Conservation (phyloP, 2,888 invertebrate genomes). For the Elegia similella region DNA sequence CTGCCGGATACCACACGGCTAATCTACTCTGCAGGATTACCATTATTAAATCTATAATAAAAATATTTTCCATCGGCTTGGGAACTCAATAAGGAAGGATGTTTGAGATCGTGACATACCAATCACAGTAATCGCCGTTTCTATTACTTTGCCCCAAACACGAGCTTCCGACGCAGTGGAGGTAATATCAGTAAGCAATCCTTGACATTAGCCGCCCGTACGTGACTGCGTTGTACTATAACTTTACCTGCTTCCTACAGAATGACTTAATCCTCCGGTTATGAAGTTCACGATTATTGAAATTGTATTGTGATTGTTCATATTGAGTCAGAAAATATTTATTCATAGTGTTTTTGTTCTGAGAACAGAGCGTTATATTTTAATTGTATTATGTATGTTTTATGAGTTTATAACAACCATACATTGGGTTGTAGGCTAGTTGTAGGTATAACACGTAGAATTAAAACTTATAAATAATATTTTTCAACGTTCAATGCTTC, state of each 20-base stretch:
- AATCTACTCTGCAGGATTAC: too few relatives aligned
- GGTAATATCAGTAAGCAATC: constrained; percentile 13
- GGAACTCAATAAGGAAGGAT: too few relatives aligned
- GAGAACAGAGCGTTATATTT: too few relatives aligned
- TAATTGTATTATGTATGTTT: too few relatives aligned
- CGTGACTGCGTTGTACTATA: not conserved
- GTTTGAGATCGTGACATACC: not conserved
- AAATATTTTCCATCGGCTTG: too few relatives aligned
- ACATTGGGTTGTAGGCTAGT: too few relatives aligned
- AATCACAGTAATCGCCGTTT: not conserved
- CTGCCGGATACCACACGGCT: too few relatives aligned
- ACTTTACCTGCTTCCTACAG: constrained; percentile 26
- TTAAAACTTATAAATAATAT: too few relatives aligned
- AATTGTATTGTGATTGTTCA: not conserved
- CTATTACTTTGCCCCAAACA: not conserved
- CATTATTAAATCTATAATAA: too few relatives aligned
- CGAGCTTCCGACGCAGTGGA: not conserved
- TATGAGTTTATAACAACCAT: too few relatives aligned
- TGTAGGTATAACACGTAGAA: too few relatives aligned
- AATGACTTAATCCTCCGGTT: constrained; percentile 15
- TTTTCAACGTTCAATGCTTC: too few relatives aligned
- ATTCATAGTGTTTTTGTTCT: not conserved
- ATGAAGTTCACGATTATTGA: not conserved
- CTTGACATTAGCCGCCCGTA: constrained; percentile 32
- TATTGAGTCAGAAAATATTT: not conserved